These are phyloP conservation scores for Neolamprologus sp. DNA, from an alignment of 2,113 vertebrate genomes.

Conservation along the genomic window DNA sequence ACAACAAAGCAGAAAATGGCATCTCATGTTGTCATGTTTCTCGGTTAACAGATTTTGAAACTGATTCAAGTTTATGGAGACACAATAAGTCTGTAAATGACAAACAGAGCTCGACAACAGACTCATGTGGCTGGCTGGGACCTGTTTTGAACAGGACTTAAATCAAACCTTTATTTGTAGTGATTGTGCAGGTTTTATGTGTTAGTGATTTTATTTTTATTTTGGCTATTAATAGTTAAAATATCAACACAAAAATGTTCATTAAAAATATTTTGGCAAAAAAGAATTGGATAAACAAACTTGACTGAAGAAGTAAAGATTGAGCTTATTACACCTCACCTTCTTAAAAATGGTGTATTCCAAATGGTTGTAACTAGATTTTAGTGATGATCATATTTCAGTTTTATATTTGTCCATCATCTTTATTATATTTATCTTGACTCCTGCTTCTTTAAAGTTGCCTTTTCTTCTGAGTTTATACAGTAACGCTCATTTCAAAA, in stretches of 20 bases:
- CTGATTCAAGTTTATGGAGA: background rate
- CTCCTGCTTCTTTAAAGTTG: background rate
- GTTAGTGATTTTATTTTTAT: background rate
- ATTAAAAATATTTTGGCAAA: background rate
- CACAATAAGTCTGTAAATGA: background rate
- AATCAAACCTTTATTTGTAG: background rate
- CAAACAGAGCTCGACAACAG: background rate
- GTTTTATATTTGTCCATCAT: background rate
- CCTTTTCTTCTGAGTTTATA: background rate
- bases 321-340: background rate
- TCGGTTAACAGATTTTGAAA: background rate
- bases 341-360: background rate
- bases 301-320: background rate
- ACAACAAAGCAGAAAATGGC: background rate
- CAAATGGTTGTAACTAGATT: background rate
- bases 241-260: fast-evolving
- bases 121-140: background rate
- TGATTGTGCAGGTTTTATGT: background rate
- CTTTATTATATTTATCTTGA: background rate
- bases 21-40: background rate
- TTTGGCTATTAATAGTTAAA: background rate
- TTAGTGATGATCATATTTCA: background rate
- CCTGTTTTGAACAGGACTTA: background rate
- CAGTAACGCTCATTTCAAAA: background rate
- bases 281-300: background rate